Conservation (phyloP, 2,113 vertebrate species). For the Marmota flaviventris region DNA sequence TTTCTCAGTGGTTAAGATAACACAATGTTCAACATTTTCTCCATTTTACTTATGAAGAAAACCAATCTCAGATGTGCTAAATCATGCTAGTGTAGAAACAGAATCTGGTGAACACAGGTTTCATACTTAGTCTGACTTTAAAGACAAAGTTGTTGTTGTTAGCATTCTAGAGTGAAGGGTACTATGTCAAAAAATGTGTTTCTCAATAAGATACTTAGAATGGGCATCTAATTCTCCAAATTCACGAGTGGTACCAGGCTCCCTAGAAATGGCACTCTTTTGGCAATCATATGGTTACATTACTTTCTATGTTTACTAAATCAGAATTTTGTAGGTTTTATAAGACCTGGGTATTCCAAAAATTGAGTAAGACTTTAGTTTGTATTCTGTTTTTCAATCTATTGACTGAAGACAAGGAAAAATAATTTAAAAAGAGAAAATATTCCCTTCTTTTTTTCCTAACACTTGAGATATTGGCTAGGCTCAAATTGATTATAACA, state of each 20-base stretch:
- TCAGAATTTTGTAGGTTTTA: background rate
- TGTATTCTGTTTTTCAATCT: conserved; percentile 15
- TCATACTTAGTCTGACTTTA: background rate
- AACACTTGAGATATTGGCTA: background rate
- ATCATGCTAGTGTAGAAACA: background rate
- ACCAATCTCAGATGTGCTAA: background rate
- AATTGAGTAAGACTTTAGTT: conserved; percentile 35
- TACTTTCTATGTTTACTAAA: background rate
- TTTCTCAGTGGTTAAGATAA: background rate
- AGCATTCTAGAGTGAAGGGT: background rate
- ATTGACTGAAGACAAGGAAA: background rate
- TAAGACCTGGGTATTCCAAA: background rate
- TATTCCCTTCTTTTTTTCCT: background rate
- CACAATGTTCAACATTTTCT: background rate
- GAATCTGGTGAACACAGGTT: background rate
- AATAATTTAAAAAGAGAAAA: conserved; percentile 7
- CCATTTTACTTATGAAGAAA: background rate
- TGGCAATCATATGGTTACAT: background rate
- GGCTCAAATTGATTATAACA: conserved; percentile 40
- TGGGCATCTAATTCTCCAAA: background rate
- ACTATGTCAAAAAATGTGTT: background rate
- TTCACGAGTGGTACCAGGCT: background rate
- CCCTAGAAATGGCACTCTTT: background rate
- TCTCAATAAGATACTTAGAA: background rate
- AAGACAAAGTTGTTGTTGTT: background rate